Percentiles rank a stretch among this genome's conserved stretches.
Evolutionary conservation across 2,797 vertebrate species (phyloP).

Genomic region (Chrysocyon brachyurus): DNA sequence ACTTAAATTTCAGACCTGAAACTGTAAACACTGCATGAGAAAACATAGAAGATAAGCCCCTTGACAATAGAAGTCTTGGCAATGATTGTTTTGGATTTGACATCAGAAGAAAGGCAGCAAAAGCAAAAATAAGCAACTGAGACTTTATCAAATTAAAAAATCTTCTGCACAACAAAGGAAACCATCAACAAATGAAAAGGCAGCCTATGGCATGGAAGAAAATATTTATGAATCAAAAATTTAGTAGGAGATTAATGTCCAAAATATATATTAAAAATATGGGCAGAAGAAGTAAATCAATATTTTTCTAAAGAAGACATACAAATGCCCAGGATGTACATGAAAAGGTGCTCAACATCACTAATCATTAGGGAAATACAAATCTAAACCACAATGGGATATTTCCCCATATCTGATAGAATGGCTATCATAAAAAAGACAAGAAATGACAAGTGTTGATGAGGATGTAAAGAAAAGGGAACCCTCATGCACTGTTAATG

Average conservation of each 20-base stretch:
- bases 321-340: neutral
- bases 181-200: neutral
- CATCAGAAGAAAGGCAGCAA: neutral
- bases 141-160: neutral
- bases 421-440: neutral
- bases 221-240: neutral
- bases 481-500: rapidly evolving
- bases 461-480: neutral
- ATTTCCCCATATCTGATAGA: neutral
- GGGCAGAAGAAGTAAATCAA: neutral
- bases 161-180: neutral
- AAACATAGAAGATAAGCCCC: neutral
- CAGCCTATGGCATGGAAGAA: neutral
- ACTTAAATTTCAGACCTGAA: neutral
- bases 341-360: neutral
- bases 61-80: neutral
- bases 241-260: neutral
- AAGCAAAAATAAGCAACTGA: neutral
- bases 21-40: neutral
- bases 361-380: neutral
- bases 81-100: neutral
- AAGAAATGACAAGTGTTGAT: neutral
- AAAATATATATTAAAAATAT: neutral
- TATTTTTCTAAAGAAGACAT: neutral
- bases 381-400: neutral